phyloP scores from a whole-genome alignment of 2,113 vertebrate genomes.

The Pithys albifrons region DNA sequence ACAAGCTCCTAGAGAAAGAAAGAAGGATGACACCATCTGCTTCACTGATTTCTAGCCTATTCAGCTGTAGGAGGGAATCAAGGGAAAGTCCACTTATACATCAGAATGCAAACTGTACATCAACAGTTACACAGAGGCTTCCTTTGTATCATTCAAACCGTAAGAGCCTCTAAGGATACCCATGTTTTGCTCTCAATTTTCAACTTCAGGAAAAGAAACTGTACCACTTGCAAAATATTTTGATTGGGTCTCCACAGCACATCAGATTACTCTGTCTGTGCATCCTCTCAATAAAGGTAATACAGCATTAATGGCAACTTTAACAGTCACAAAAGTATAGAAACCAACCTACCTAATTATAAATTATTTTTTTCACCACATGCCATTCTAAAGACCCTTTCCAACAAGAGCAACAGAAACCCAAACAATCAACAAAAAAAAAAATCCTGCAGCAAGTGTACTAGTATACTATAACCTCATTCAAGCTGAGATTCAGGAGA shows the following conservation, averaged over 20 bases:
- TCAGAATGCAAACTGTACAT: background rate
- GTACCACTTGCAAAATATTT: background rate
- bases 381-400: background rate
- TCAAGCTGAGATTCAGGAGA: background rate
- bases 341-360: background rate
- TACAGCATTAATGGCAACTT: too few relatives aligned
- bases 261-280: background rate
- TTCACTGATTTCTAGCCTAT: background rate
- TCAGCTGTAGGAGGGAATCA: background rate
- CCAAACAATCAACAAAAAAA: background rate
- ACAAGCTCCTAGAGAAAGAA: background rate
- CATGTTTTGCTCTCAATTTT: background rate
- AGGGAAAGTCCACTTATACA: background rate
- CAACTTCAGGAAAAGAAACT: background rate
- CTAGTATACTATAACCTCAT: background rate
- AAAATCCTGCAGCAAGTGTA: background rate
- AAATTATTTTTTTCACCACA: background rate
- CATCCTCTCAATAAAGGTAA: background rate
- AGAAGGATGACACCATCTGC: background rate
- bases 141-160: background rate
- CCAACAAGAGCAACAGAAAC: background rate
- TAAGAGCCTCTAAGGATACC: background rate
- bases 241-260: background rate
- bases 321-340: background rate
- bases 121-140: background rate